Conservation (phyloP, 1,140 invertebrate species). For the Nephila pilipes region DNA sequence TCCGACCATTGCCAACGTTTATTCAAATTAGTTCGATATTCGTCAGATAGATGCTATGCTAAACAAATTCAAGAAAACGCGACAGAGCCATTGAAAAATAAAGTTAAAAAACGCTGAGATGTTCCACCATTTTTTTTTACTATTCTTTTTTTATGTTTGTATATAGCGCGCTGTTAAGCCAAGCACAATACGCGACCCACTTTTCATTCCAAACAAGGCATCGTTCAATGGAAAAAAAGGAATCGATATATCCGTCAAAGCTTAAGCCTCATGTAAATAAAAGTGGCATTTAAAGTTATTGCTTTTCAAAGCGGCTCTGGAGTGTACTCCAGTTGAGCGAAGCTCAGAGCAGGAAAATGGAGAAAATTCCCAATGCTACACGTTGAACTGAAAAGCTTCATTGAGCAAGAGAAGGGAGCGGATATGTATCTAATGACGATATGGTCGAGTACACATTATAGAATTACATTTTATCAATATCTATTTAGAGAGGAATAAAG, state of each 20-base stretch:
- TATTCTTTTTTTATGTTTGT: slow-evolving; percentile 2
- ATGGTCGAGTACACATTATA: neutral
- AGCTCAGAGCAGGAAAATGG: slow-evolving; percentile 10
- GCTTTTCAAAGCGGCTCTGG: slow-evolving; percentile 61
- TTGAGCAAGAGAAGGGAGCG: neutral
- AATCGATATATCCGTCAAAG: slow-evolving; percentile 61
- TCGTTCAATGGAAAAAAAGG: slow-evolving; percentile 56
- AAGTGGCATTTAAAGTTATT: slow-evolving; percentile 71
- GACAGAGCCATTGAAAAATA: slow-evolving; percentile 24
- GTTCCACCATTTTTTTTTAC: slow-evolving; percentile 1
- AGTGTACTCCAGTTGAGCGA: slow-evolving; percentile 41
- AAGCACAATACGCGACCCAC: slow-evolving; percentile 50
- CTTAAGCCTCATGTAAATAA: slow-evolving; percentile 69
- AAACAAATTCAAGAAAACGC: slow-evolving; percentile 44
- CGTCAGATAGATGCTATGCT: slow-evolving; percentile 19
- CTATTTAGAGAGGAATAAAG: neutral
- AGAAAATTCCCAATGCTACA: slow-evolving; percentile 30
- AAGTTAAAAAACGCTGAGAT: slow-evolving; percentile 44
- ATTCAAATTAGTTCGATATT: slow-evolving; percentile 57
- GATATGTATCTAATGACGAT: slow-evolving; percentile 27
- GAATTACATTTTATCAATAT: slow-evolving; percentile 9
- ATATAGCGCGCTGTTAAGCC: slow-evolving; percentile 53
- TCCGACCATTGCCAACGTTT: slow-evolving; percentile 30
- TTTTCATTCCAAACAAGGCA: slow-evolving; percentile 56
- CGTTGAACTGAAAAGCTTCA: slow-evolving; percentile 31